These are phyloP conservation scores for Zosterops japonicus DNA, from an alignment of 2,113 vertebrate genomes.

Conservation along the genomic window DNA sequence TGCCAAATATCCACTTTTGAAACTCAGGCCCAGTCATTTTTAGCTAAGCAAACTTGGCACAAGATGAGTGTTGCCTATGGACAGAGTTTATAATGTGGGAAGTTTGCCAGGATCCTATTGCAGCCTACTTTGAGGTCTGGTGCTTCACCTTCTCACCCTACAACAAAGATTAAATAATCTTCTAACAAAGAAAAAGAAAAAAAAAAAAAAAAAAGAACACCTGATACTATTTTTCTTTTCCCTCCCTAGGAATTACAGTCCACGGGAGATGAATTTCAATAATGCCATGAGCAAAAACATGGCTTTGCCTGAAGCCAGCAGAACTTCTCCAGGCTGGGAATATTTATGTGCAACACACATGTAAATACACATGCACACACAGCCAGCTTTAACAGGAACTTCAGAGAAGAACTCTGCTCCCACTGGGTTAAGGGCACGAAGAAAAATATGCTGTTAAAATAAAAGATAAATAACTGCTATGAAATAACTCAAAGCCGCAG, in stretches of 20 bases:
- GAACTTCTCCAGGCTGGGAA: not conserved
- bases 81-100: constrained; percentile 26
- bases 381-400: not conserved
- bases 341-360: not conserved
- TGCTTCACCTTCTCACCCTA: constrained; percentile 64
- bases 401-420: not conserved
- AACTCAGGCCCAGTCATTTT: constrained; percentile 37
- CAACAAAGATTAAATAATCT: constrained; percentile 48
- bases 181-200: not conserved
- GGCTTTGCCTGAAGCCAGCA: not conserved
- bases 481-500: not conserved
- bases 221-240: constrained; percentile 21
- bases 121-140: constrained; percentile 42
- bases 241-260: not conserved
- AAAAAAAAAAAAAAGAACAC: not conserved
- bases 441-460: not conserved
- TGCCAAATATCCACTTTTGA: constrained; percentile 40
- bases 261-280: constrained; percentile 32
- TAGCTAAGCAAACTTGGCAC: constrained; percentile 61
- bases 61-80: constrained; percentile 13
- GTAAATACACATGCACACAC: not conserved
- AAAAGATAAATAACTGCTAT: not conserved
- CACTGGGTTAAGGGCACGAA: not conserved
- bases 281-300: not conserved
- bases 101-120: constrained; percentile 59